These are phyloP conservation scores for Shargacucullia verbasci DNA, from an alignment of 2,888 invertebrate species.

Conservation along the genomic window DNA sequence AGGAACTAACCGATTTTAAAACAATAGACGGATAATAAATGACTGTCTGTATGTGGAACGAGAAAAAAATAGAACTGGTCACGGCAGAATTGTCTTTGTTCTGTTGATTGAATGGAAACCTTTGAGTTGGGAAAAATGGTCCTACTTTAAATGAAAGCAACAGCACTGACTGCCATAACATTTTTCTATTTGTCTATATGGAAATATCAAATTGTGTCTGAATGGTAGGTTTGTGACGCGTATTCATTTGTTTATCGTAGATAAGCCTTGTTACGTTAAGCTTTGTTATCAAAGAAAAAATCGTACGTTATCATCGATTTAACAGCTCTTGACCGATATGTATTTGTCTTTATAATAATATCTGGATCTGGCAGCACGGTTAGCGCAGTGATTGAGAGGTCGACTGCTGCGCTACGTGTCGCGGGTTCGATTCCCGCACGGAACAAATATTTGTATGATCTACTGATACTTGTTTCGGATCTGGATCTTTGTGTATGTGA, in stretches of 20 bases:
- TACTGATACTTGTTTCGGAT: too few species aligned
- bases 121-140: conserved; percentile 41
- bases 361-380: too few species aligned
- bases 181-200: conserved; percentile 20
- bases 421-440: too few species aligned
- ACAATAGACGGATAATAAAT: conserved; percentile 48
- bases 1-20: conserved; percentile 27
- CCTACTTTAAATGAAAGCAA: conserved; percentile 34
- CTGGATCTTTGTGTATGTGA: too few species aligned
- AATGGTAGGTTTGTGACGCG: conserved; percentile 6
- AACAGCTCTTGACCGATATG: too few species aligned
- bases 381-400: too few species aligned
- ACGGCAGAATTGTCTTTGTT: conserved; percentile 53
- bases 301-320: too few species aligned
- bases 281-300: too few species aligned
- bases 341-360: too few species aligned
- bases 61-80: conserved; percentile 47
- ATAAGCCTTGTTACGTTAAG: background rate
- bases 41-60: conserved; percentile 34
- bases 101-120: conserved; percentile 56
- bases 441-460: too few species aligned
- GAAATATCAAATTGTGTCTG: conserved; percentile 15
- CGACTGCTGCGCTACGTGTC: too few species aligned
- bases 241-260: conserved; percentile 14
- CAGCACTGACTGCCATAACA: conserved; percentile 32